A percentile compares a stretch with the other conserved stretches of the same genome.
Evolutionary conservation across 2,888 invertebrate genomes (phyloP).

Genomic region (Drosophila emarginata): DNA sequence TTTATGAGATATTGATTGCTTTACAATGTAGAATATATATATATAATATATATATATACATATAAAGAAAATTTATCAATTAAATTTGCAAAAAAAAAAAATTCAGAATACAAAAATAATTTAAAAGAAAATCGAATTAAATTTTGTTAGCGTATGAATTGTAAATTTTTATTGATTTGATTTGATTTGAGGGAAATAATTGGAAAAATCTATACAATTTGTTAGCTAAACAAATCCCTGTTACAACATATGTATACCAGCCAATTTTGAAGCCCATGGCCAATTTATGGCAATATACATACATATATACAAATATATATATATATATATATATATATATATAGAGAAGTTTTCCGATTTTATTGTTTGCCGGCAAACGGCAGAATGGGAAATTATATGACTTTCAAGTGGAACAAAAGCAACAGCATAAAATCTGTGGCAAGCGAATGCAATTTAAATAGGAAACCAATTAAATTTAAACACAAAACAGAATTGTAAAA

Average conservation of each 20-base stretch:
- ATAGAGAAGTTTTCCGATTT: background rate
- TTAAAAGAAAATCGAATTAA: background rate
- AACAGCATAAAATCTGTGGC: conserved; percentile 17
- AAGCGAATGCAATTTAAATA: conserved; percentile 69
- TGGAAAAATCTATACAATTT: conserved; percentile 64
- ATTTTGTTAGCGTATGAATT: background rate
- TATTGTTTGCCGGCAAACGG: conserved; percentile 8
- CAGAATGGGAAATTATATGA: conserved; percentile 45
- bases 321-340: background rate
- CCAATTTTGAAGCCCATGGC: background rate
- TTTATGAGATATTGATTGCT: background rate
- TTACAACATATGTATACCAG: background rate
- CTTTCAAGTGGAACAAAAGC: conserved; percentile 26
- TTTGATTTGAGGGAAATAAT: conserved; percentile 38
- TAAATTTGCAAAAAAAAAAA: conserved; percentile 3
- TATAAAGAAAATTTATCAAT: background rate
- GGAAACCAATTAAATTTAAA: conserved; percentile 78
- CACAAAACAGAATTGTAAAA: conserved; percentile 41
- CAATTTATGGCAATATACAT: conserved; percentile 10
- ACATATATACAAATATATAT: no score
- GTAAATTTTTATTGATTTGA: conserved; percentile 4
- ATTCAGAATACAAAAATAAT: background rate
- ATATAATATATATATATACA: background rate
- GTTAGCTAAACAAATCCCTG: conserved; percentile 69
- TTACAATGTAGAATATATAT: background rate